phyloP scores from a whole-genome alignment of 2,888 invertebrate species.

The Drosophila nigricruria region DNA sequence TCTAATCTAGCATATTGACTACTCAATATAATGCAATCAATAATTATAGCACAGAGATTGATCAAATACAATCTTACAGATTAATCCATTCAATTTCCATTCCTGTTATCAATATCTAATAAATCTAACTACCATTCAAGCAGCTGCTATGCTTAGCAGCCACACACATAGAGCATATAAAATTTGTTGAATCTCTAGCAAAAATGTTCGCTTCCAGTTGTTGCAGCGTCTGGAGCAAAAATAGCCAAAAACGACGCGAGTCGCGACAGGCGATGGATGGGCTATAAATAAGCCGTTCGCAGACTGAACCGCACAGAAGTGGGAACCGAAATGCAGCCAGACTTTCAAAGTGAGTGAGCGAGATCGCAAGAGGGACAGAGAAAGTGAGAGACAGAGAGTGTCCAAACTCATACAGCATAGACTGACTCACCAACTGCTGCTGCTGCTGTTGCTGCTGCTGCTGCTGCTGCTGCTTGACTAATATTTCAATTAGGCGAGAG shows the following conservation, averaged over 20 bases:
- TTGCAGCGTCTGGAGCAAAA: constrained; percentile 73
- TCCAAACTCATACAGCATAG: constrained; percentile 19
- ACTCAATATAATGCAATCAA: no score
- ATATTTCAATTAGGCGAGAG: constrained; percentile 74
- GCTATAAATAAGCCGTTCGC: constrained; percentile 73
- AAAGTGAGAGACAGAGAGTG: neutral
- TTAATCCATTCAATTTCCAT: neutral
- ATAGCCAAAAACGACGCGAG: constrained; percentile 63
- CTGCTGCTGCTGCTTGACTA: constrained; percentile 61
- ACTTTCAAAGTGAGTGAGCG: neutral
- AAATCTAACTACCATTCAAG: no score
- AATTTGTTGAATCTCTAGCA: constrained; percentile 5
- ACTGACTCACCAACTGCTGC: constrained; percentile 64
- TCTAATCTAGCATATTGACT: no score
- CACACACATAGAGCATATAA: constrained; percentile 39
- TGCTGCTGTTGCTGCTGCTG: constrained; percentile 40
- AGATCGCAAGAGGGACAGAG: neutral
- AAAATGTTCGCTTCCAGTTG: constrained; percentile 54
- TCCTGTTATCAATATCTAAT: neutral
- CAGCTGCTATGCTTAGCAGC: neutral
- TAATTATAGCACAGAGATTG: no score
- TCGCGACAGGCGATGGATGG: constrained; percentile 78
- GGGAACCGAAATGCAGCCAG: constrained; percentile 40
- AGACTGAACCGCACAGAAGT: constrained; percentile 60
- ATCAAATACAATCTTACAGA: no score